phyloP scores from a whole-genome alignment of 2,888 invertebrate species.

The Drosophila fungiperda region DNA sequence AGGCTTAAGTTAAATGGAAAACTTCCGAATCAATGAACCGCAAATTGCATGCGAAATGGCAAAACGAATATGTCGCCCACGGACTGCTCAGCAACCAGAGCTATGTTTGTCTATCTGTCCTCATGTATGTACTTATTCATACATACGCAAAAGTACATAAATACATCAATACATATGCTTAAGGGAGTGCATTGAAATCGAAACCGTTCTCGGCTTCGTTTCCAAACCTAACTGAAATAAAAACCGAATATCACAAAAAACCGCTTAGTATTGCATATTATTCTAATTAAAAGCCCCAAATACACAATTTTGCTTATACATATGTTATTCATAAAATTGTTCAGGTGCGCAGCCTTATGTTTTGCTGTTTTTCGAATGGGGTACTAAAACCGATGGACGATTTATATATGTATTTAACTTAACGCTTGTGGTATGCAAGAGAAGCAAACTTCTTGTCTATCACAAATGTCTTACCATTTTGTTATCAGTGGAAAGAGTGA shows the following conservation, averaged over 20 bases:
- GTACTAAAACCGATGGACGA: neutral
- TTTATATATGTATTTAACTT: neutral
- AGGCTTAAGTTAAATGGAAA: conserved; percentile 85
- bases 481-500: neutral
- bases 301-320: conserved; percentile 3
- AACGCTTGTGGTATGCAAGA: neutral
- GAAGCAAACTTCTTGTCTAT: neutral
- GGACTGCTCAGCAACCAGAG: conserved; percentile 38
- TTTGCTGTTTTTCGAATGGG: neutral
- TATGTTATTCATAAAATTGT: neutral
- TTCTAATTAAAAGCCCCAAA: conserved; percentile 32
- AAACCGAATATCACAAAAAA: conserved; percentile 31
- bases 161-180: conserved; percentile 4
- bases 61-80: conserved; percentile 78
- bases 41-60: conserved; percentile 82
- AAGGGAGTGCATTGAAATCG: conserved; percentile 44
- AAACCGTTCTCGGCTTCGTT: conserved; percentile 32
- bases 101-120: conserved; percentile 15
- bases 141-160: neutral
- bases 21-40: conserved; percentile 85
- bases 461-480: neutral
- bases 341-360: neutral
- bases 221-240: conserved; percentile 46
- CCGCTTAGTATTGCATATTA: conserved; percentile 34
- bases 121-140: conserved; percentile 10